Evolutionary conservation across 2,888 invertebrate species (phyloP), one percentile per base, ranked within the genome.

Genomic region (Elaeidobius kamerunicus): DNA sequence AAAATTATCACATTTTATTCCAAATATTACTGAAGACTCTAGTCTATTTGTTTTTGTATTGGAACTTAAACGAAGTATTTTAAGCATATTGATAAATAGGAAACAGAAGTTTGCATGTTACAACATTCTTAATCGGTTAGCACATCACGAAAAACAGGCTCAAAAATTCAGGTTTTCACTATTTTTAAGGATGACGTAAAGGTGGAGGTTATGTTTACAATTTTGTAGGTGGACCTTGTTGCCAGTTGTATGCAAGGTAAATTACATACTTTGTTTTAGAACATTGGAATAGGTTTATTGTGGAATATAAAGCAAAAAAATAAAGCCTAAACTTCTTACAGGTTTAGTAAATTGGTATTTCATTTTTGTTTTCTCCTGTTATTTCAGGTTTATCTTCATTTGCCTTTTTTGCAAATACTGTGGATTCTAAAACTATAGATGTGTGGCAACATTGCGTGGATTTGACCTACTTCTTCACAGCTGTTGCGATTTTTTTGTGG

Each of bases 101-200:
- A 40, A 40, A 23, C 44, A 39, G 30, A 34, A 28, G 46, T 14
- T 28, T n/a, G 41, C 40, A 7, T 32, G 41, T 57, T 57, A 52
- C 57, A 38, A 54, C 50, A 57, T 52, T 53, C 39, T 48, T 52
- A 11, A 49, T 27, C 15, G 9, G 23, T 55, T 55, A 45, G 34
- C 15, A 41, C 42, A 46, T 23, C 35, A n/a, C 32, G 39, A 47
- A 40, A 30, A 46, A 34, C 38, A 40, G 9, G 19, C 30, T 52
- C 42, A 23, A 27, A 56, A 52, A 47, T 36, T 49, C 56, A 11
- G 47, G 45, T 46, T 43, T 40, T 49, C 42, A 39, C 44, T 56
- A 56, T 56, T 56, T 56, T 53, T 23, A 42, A 35, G 45, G 56
- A 42, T 56, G 52, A 56, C 43, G 53, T 30, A 53, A 53, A 34